Evolutionary conservation across 2,113 vertebrate genomes (phyloP).

Genomic region (Dermatemys mawii): DNA sequence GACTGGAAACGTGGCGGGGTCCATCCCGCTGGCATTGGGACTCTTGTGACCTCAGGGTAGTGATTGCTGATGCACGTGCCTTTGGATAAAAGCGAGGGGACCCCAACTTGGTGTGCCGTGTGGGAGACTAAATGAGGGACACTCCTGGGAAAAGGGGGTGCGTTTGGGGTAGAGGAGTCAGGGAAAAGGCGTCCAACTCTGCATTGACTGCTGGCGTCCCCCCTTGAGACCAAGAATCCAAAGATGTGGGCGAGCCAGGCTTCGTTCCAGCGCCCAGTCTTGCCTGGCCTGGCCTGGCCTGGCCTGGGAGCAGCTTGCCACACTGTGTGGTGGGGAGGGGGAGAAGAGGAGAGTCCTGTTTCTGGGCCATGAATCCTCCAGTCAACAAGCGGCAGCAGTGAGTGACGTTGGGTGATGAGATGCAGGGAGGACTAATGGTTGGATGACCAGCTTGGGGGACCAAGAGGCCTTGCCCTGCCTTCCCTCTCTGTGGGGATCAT

Average conservation of each 20-base stretch:
- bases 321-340: fast-evolving
- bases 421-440: neutral
- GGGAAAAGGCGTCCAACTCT: neutral
- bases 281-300: neutral
- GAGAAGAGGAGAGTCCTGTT: neutral
- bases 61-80: neutral
- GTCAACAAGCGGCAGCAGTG: neutral
- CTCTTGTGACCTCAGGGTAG: neutral
- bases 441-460: fast-evolving
- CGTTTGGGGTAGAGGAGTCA: neutral
- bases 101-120: neutral
- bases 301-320: neutral
- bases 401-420: fast-evolving
- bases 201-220: neutral
- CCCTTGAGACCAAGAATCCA: neutral
- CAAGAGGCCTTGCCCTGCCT: fast-evolving
- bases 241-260: neutral
- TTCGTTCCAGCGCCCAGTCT: neutral
- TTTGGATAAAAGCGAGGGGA: neutral
- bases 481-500: neutral
- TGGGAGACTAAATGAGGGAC: neutral
- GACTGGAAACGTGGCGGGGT: neutral
- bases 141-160: neutral
- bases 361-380: neutral
- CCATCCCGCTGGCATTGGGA: neutral